These are phyloP conservation scores for Callithrix jacchus DNA, from an alignment of 2,113 vertebrate species.

Conservation along the genomic window DNA sequence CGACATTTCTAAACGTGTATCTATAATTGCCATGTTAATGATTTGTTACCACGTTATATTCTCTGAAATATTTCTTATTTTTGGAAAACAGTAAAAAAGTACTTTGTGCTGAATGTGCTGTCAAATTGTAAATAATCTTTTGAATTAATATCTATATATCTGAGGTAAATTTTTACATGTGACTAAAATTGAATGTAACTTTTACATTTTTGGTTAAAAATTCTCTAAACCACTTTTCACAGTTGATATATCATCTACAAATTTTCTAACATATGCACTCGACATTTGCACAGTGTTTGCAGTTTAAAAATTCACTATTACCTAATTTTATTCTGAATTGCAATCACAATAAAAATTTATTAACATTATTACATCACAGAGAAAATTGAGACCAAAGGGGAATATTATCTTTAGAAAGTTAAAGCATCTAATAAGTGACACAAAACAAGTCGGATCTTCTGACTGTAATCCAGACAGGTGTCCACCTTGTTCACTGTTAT, in stretches of 20 bases:
- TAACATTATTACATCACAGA: neutral
- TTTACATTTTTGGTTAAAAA: neutral
- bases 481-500: neutral
- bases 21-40: neutral
- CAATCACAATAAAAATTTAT: neutral
- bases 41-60: neutral
- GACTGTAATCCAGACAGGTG: rapidly evolving
- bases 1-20: neutral
- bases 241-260: neutral
- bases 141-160: neutral
- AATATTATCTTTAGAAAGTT: neutral
- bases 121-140: neutral
- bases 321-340: neutral
- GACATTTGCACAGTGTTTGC: neutral
- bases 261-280: neutral
- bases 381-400: neutral
- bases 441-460: neutral
- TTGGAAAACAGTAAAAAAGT: neutral
- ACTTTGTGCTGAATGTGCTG: neutral
- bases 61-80: neutral
- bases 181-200: neutral
- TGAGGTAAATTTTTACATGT: neutral
- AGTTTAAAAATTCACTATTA: neutral
- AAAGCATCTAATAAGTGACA: neutral
- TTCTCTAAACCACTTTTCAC: neutral